Percentiles rank a stretch among this genome's conserved stretches.
Evolutionary conservation across 1,140 invertebrate genomes (phyloP).

Genomic region (Hylaeus anthracinus): DNA sequence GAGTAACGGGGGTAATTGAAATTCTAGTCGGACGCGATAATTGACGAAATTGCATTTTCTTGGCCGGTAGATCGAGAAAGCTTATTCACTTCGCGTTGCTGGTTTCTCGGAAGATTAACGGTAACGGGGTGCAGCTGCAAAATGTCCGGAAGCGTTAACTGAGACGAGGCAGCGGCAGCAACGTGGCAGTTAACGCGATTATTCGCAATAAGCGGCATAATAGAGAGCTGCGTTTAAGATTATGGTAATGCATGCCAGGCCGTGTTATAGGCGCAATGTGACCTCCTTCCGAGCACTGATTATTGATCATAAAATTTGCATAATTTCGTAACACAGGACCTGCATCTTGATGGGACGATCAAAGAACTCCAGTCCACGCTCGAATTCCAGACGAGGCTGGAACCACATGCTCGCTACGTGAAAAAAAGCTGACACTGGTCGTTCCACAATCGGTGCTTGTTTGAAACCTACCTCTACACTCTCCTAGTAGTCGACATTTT

Average conservation of each 20-base stretch:
- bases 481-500: too few relatives aligned
- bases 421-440: too few relatives aligned
- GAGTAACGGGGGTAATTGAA: conserved; percentile 17
- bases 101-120: conserved; percentile 45
- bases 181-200: conserved; percentile 64
- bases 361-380: background rate
- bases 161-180: conserved; percentile 14
- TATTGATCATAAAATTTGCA: conserved; percentile 68
- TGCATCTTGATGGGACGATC: conserved; percentile 15
- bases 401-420: too few relatives aligned
- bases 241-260: conserved; percentile 64
- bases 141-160: conserved; percentile 52
- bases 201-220: conserved; percentile 64
- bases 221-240: conserved; percentile 63
- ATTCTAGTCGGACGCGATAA: conserved; percentile 13
- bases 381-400: too few relatives aligned
- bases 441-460: too few relatives aligned
- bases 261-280: conserved; percentile 50
- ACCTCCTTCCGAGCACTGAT: conserved; percentile 53
- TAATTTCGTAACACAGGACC: conserved; percentile 37
- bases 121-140: conserved; percentile 48
- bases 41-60: conserved; percentile 47
- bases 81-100: conserved; percentile 24
- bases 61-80: conserved; percentile 6
- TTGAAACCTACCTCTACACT: too few relatives aligned